phyloP scores from a whole-genome alignment of 1,140 invertebrate genomes.

The Pristionchus pacificus region DNA sequence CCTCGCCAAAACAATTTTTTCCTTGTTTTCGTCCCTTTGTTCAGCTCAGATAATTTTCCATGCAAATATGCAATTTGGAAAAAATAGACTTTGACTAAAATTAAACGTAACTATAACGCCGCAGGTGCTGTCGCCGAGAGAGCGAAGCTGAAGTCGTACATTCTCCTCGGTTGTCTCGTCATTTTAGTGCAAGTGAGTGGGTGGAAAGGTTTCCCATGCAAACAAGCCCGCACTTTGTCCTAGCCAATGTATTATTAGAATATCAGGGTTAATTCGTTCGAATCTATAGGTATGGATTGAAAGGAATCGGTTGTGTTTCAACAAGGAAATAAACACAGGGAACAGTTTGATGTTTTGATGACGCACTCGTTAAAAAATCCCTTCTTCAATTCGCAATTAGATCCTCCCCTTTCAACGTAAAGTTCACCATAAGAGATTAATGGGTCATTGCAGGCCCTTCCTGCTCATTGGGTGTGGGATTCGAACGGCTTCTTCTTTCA shows the following conservation, averaged over 20 bases:
- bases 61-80: background rate
- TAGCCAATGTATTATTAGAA: too few relatives aligned
- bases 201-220: too few relatives aligned
- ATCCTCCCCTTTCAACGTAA: too few relatives aligned
- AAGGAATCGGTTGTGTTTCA: too few relatives aligned
- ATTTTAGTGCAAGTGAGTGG: constrained; percentile 74
- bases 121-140: constrained; percentile 61
- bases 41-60: constrained; percentile 6
- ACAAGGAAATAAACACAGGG: too few relatives aligned
- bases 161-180: constrained; percentile 79
- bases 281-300: too few relatives aligned
- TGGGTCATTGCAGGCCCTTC: constrained; percentile 66
- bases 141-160: constrained; percentile 83
- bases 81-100: background rate
- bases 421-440: too few relatives aligned
- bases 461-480: constrained; percentile 84
- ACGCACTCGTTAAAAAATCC: too few relatives aligned
- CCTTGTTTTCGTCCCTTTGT: background rate
- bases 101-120: background rate
- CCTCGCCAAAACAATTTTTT: constrained; percentile 4
- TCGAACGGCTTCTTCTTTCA: constrained; percentile 76
- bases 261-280: too few relatives aligned
- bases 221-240: too few relatives aligned
- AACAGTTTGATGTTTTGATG: too few relatives aligned
- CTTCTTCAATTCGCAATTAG: too few relatives aligned